These are phyloP conservation scores for Archips crataeganus DNA, from an alignment of 2,888 invertebrate species.

Conservation along the genomic window DNA sequence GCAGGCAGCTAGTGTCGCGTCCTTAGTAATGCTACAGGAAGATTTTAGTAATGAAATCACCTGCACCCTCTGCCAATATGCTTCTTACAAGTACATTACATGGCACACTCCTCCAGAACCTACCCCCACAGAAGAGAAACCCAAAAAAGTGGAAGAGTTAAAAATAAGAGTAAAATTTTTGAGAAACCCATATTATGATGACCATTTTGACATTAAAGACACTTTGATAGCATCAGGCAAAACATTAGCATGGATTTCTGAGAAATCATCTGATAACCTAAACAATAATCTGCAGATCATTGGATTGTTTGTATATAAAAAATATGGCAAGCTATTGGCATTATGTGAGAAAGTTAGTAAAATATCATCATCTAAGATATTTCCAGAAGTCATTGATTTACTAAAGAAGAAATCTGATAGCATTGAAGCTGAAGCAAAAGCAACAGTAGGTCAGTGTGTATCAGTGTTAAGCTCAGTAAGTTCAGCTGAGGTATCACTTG, in stretches of 20 bases:
- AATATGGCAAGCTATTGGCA: slow-evolving; percentile 83
- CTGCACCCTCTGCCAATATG: slow-evolving; percentile 89
- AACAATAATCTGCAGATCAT: slow-evolving; percentile 87
- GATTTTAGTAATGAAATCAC: slow-evolving; percentile 91
- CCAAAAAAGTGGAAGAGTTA: slow-evolving; percentile 85
- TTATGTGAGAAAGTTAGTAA: slow-evolving; percentile 59
- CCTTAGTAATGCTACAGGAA: slow-evolving; percentile 95
- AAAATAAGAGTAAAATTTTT: slow-evolving; percentile 92
- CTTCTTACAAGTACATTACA: slow-evolving; percentile 90
- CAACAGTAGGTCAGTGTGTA: slow-evolving; percentile 58
- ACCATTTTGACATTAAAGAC: slow-evolving; percentile 94
- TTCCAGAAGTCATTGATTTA: slow-evolving; percentile 64
- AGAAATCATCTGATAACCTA: slow-evolving; percentile 75
- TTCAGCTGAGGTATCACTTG: slow-evolving; percentile 61
- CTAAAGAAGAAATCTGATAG: slow-evolving; percentile 57
- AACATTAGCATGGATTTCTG: slow-evolving; percentile 89
- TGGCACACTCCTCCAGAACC: slow-evolving; percentile 54
- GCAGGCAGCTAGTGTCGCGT: slow-evolving; percentile 91
- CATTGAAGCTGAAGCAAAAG: slow-evolving; percentile 54
- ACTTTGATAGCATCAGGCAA: slow-evolving; percentile 92
- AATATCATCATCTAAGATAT: slow-evolving; percentile 61
- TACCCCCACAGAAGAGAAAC: slow-evolving; percentile 54
- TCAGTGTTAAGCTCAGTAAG: slow-evolving; percentile 55
- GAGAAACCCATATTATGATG: slow-evolving; percentile 93
- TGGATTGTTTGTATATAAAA: slow-evolving; percentile 89